Conservation (phyloP, 2,888 invertebrate genomes). For the Acanthosepion pharaonis region DNA sequence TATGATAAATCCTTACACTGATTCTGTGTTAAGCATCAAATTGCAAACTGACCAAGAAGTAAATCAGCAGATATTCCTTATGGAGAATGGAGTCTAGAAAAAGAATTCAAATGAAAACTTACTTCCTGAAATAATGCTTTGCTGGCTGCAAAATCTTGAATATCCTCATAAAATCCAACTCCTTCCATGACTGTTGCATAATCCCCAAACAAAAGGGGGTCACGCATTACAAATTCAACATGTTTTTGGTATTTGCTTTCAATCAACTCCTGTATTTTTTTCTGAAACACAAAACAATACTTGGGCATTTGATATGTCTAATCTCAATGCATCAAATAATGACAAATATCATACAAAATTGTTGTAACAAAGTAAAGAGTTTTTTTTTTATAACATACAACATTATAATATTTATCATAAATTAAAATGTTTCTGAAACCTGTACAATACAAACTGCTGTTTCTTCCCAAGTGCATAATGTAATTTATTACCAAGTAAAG, state of each 20-base stretch:
- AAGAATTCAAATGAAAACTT: conserved; percentile 35
- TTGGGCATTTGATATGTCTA: neutral
- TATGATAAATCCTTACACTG: too few relatives aligned
- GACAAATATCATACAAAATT: neutral
- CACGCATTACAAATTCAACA: conserved; percentile 83
- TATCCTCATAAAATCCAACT: conserved; percentile 88
- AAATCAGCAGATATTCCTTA: too few relatives aligned
- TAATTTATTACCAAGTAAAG: too few relatives aligned
- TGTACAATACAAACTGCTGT: too few relatives aligned
- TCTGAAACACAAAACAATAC: conserved; percentile 58
- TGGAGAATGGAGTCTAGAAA: neutral
- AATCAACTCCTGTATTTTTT: conserved; percentile 73
- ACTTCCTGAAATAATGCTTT: conserved; percentile 90
- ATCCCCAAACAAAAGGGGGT: conserved; percentile 91
- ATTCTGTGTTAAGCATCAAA: too few relatives aligned
- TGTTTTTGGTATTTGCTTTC: conserved; percentile 72
- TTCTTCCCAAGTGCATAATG: too few relatives aligned
- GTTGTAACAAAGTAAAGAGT: too few relatives aligned
- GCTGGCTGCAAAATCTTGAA: conserved; percentile 91
- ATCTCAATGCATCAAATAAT: neutral
- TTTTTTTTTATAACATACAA: too few relatives aligned
- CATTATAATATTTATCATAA: too few relatives aligned
- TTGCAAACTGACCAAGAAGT: too few relatives aligned
- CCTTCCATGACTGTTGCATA: conserved; percentile 89
- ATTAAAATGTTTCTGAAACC: too few relatives aligned